Evolutionary conservation across 2,797 vertebrate species (phyloP), one percentile per base, ranked within the genome.

Genomic region (Chrysocyon brachyurus): DNA sequence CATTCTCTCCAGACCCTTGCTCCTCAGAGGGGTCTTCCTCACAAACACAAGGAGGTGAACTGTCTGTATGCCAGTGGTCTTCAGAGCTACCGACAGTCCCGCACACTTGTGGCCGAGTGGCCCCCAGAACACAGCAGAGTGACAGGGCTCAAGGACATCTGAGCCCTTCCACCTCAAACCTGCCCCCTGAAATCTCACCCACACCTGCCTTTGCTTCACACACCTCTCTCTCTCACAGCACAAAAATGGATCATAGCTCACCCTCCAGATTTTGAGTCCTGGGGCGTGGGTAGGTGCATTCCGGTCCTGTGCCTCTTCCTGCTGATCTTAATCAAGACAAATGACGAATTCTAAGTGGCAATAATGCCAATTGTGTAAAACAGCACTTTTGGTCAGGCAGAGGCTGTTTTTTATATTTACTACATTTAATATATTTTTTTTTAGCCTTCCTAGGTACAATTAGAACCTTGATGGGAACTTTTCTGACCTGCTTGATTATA

Each of bases 31-130:
- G 10, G 2, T 40, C 24, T 19, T 1, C 88, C 12, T 78, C 28
- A 40, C 52, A 77, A 78, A 31, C 33, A 14, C 33, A 66, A 90
- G 77, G 40, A 78, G 22, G 4, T 28, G 12, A 36, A 36, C 63
- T 31, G 19, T 54, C 64, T 82, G 17, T n/a, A 28, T 24, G 11
- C 1, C 28, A 56, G 8, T 14, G 26, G 46, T 54, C 61, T 36
- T 81, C 52, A 78, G 77, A 92, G 31, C 78, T 68, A 93, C 10
- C 54, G 52, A 19, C 52, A 52, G 54, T 12, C 52, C 78, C 28
- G 3, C 36, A 61, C 10, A 46, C 40, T 46, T 46, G 9, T 0
- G 6, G 17, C 52, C 0, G 0, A 57, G 22, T 0, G 24, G 12
- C 33, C 59, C 33, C 16, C 22, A 26, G 52, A 33, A 79, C 21